These are phyloP conservation scores for Poecile atricapillus DNA, from an alignment of 2,113 vertebrate species.

Conservation along the genomic window DNA sequence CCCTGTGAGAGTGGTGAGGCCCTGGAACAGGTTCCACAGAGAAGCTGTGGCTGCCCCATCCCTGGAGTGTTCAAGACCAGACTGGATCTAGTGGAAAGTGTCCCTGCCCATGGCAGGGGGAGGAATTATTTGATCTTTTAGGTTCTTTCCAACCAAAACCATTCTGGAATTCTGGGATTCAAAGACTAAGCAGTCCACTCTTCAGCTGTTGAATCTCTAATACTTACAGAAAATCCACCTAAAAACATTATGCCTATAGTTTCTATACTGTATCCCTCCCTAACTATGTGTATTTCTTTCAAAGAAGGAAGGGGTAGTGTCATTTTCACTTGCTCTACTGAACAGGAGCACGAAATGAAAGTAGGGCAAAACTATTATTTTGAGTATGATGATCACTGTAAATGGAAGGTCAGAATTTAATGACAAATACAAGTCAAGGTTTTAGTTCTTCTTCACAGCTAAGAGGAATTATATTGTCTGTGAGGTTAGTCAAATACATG, in stretches of 20 bases:
- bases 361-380: background rate
- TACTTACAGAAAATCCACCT: background rate
- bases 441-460: background rate
- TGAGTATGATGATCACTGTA: background rate
- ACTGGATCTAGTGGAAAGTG: background rate
- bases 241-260: background rate
- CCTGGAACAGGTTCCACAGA: background rate
- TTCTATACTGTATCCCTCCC: background rate
- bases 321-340: background rate
- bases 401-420: background rate
- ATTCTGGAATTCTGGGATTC: background rate
- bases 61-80: background rate
- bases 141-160: background rate
- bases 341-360: background rate
- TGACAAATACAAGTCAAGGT: background rate
- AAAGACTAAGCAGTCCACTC: background rate
- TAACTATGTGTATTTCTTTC: background rate
- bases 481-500: background rate
- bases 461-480: background rate
- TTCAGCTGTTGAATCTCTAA: background rate
- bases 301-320: background rate
- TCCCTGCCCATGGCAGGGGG: background rate
- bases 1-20: background rate
- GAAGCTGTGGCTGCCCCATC: background rate
- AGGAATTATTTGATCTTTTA: background rate